Conservation (phyloP, 2,797 vertebrate species). For the Catharus ustulatus region DNA sequence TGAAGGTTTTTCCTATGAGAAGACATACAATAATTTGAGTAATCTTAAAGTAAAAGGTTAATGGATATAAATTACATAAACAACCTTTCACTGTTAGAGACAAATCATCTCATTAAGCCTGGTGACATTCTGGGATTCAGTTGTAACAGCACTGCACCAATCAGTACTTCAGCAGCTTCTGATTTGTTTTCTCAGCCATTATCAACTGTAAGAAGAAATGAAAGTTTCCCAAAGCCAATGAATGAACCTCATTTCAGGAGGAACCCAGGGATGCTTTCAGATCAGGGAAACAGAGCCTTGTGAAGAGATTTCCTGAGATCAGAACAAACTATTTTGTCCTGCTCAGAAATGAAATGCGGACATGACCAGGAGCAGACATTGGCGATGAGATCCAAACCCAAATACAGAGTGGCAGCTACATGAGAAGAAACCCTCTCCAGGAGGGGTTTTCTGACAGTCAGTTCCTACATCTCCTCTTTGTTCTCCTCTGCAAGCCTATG, state of each 20-base stretch:
- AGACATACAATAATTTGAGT: background rate
- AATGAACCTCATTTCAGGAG: background rate
- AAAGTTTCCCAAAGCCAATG: background rate
- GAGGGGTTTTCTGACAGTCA: background rate
- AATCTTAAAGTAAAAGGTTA: background rate
- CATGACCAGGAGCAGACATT: background rate
- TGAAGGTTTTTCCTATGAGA: background rate
- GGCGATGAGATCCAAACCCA: background rate
- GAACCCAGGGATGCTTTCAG: background rate
- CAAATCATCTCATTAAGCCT: conserved; percentile 18
- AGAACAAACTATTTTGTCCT: background rate
- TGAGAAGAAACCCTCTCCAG: background rate
- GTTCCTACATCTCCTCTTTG: background rate
- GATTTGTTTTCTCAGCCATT: background rate
- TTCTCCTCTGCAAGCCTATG: background rate
- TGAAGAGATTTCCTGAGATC: background rate
- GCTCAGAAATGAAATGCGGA: background rate
- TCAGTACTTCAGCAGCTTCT: background rate
- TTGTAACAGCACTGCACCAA: background rate
- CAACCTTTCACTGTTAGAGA: background rate
- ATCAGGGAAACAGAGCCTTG: background rate
- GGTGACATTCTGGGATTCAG: background rate
- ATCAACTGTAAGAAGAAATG: background rate
- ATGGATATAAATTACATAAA: background rate
- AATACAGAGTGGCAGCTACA: background rate